Conservation (phyloP, 2,113 vertebrate species). For the Rhinichthys klamathensis region DNA sequence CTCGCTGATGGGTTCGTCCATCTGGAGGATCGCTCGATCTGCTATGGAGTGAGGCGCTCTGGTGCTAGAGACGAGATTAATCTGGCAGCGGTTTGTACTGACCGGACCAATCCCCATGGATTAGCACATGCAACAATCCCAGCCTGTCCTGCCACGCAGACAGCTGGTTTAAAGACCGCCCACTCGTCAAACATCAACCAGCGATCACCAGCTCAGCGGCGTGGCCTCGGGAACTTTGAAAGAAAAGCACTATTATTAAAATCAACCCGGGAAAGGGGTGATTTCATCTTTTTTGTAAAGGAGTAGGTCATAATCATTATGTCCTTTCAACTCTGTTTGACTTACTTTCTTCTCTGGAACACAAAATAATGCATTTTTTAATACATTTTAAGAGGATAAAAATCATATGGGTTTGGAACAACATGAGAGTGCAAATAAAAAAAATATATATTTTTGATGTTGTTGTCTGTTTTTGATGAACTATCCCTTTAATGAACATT, state of each 20-base stretch:
- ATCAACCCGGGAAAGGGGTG: background rate
- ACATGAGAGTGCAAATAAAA: background rate
- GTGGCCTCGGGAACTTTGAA: background rate
- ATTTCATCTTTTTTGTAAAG: background rate
- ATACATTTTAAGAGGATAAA: background rate
- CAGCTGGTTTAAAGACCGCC: constrained; percentile 64
- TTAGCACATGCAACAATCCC: constrained; percentile 68
- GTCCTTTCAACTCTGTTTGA: background rate
- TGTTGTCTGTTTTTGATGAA: background rate
- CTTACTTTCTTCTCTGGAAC: background rate
- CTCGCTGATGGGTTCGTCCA: constrained; percentile 49
- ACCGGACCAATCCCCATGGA: constrained; percentile 66
- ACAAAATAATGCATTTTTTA: background rate
- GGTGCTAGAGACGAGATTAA: constrained; percentile 75
- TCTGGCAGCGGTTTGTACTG: constrained; percentile 69
- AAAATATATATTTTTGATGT: too few species aligned
- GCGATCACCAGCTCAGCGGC: background rate
- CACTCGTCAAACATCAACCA: background rate
- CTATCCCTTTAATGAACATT: background rate
- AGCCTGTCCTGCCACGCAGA: constrained; percentile 44
- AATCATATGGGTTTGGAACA: background rate
- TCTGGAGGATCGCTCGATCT: constrained; percentile 61
- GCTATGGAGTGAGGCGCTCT: background rate
- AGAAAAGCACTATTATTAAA: background rate
- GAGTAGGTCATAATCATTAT: background rate